Evolutionary conservation across 2,797 vertebrate genomes (phyloP).

Genomic region (Eidolon dupreanum): DNA sequence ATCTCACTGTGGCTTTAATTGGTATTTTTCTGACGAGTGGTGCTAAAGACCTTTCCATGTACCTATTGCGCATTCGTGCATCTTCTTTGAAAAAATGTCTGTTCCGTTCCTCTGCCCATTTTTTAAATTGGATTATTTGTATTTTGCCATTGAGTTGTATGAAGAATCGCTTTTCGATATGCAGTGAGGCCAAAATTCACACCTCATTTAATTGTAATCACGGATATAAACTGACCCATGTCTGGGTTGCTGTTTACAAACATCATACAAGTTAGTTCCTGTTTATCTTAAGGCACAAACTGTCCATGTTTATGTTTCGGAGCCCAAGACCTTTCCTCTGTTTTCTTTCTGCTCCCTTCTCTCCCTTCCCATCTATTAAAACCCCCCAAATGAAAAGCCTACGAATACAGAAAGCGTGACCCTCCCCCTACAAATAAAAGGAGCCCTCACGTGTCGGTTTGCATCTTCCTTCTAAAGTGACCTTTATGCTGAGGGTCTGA

Average conservation of each 20-base stretch:
- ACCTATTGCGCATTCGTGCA: neutral
- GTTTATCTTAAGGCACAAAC: constrained; percentile 72
- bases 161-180: constrained; percentile 46
- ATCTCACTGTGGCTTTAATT: neutral
- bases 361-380: neutral
- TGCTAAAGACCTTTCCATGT: neutral
- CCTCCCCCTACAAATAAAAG: neutral
- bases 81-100: neutral
- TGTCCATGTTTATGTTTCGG: constrained; percentile 67
- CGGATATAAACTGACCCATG: neutral
- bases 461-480: neutral
- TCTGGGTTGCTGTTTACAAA: constrained; percentile 55
- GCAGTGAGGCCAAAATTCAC: constrained; percentile 58
- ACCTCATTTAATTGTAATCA: constrained; percentile 63
- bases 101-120: neutral
- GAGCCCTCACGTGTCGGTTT: neutral
- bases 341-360: constrained; percentile 28
- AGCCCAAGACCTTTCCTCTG: constrained; percentile 53
- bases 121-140: neutral
- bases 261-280: constrained; percentile 68
- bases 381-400: neutral
- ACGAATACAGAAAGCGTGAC: neutral
- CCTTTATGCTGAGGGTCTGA: neutral
- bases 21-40: neutral
- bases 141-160: neutral